Base-by-base conservation (phyloP, 2,888 invertebrate species). In the Lasioglossum villosulum region DNA sequence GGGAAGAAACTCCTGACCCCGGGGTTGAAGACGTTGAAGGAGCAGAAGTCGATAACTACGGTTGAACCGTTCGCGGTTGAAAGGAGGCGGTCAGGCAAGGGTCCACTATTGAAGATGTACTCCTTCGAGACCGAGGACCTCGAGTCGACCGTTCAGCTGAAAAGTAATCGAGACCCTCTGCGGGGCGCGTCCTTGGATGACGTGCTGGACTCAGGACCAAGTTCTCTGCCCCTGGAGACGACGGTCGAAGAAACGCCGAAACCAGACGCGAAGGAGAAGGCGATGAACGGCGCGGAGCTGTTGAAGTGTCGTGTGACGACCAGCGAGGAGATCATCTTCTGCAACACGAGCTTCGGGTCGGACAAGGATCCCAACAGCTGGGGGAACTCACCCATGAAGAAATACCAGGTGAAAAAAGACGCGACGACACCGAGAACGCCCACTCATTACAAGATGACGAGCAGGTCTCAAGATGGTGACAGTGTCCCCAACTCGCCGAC, bases 71-170 rank as follows among this genome's bases (percentile, higher is more conserved):
- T 84, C 6, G 74, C 52, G 68, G 75, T 83, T 12, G 92, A 91
- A 30, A 86, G 93, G 30, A 90, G 91, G 39, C 91, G 92, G 0
- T 95, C 94, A 12, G 94, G 94, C 3, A 94, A 95, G 70, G 93
- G 93, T n/a, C 91, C 93, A 19, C 86, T 95, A n/a, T 82, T 93
- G 14, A 94, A 95, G 82, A 95, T 95, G 95, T 94, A 94, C 75
- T 95, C 95, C 0, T 95, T 95, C 76, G 95, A 95, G 68, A 95
- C 95, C 0, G 95, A 95, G 79, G 94, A 95, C 70, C 82, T 95
- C 3, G 93, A 93, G 34, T 83, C 87, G 8, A 78, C 87, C 0
- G 75, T 86, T 2, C 86, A 88, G 5, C 59, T 80, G 16, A 93
- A 93, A 23, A 86, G 86, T 1, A 91, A 86, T n/a, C 83, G 93